Evolutionary conservation across 2,113 vertebrate species (phyloP), one percentile per base, ranked within the genome.

Genomic region (Pavo muticus): DNA sequence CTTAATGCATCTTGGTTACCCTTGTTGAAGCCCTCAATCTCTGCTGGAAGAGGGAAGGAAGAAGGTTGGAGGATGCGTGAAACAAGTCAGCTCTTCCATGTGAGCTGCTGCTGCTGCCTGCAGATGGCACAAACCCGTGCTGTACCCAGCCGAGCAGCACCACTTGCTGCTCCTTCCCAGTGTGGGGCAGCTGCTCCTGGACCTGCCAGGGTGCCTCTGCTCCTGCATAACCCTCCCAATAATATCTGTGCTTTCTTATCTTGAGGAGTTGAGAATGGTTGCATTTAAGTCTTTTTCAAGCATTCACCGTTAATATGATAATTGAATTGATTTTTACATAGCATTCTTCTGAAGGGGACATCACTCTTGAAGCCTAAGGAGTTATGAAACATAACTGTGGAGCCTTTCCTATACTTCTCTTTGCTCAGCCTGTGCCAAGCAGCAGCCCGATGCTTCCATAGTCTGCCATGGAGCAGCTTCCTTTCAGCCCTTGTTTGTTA

Each of bases 141-240:
- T n/a, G 64, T 40, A 60, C 56, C 70, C 15, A 11, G 18, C 17
- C 1, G 1, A n/a, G 30, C 24, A 63, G 14, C 17, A 16, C 7
- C 44, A 18, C 14, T 23, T 0, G 1, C 16, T 21, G 15, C 0
- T 50, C n/a, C 25, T 81, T 13, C 56, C 6, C 14, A 45, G 3
- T 0, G 3, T 13, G 25, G 47, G 60, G 25, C 23, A 35, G 14
- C 29, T 15, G 35, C 63, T 72, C 35, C 67, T 3, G 5, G 5
- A 7, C 61, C 6, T 0, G 2, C 4, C 21, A 37, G 18, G 24
- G 35, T 81, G 2, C 6, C 12, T 50, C 44, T 30, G 5, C 42
- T 56, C 20, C 5, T 57, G 24, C 69, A 15, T 17, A 56, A 59
- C 37, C 14, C 1, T 68, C 86, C 45, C 20, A 29, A 9, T 72